Percentiles rank a stretch among this genome's conserved stretches.
phyloP scores from a whole-genome alignment of 2,888 invertebrate genomes.

The Pherbina coryleti region DNA sequence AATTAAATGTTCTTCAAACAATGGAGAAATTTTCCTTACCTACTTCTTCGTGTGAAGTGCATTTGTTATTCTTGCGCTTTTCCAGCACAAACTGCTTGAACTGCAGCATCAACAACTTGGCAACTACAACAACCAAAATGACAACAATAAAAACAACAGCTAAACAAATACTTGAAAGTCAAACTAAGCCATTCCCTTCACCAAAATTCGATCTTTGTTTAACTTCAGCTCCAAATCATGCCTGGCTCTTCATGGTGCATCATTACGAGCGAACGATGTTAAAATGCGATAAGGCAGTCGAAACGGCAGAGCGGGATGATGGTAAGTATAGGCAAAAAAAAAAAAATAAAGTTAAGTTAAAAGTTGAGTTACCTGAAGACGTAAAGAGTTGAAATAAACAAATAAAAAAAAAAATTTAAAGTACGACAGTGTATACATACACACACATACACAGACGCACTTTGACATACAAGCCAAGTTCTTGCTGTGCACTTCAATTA shows the following conservation, averaged over 20 bases:
- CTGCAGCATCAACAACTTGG: not conserved
- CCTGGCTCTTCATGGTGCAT: not conserved
- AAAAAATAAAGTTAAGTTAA: too few species aligned
- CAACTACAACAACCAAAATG: not conserved
- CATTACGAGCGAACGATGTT: not conserved
- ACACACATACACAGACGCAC: not conserved
- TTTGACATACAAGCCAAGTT: not conserved
- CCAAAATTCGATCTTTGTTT: constrained; percentile 1
- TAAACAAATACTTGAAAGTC: not conserved
- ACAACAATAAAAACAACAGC: not conserved
- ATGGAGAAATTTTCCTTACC: constrained; percentile 1
- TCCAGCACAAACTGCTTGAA: not conserved
- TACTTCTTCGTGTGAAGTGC: not conserved
- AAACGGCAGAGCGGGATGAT: too few species aligned
- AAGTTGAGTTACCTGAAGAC: too few species aligned
- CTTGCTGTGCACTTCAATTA: constrained; percentile 8
- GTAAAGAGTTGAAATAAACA: not conserved
- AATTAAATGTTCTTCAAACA: not conserved
- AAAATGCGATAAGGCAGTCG: not conserved
- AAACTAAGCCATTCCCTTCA: constrained; percentile 15
- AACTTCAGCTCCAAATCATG: not conserved
- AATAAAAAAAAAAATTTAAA: not conserved
- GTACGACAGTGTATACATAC: not conserved
- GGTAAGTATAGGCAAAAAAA: not conserved
- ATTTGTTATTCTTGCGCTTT: not conserved